Conservation (phyloP, 2,888 invertebrate species). For the Acanthacorydalis orientalis region DNA sequence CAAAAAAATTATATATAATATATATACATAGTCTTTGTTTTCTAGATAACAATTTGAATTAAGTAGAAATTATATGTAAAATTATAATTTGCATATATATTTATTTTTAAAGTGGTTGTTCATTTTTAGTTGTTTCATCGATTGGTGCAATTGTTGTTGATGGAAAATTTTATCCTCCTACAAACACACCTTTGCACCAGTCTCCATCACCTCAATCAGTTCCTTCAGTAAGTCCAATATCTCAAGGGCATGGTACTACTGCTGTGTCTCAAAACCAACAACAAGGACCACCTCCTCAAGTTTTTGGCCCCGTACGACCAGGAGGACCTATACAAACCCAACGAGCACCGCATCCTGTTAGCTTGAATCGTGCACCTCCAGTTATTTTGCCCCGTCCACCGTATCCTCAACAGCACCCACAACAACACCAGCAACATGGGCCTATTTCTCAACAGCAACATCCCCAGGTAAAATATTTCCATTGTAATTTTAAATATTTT, state of each 20-base stretch:
- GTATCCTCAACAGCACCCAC: constrained; percentile 19
- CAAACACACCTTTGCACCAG: constrained; percentile 19
- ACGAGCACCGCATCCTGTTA: not conserved
- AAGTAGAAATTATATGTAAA: not conserved
- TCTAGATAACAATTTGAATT: not conserved
- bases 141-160: constrained; percentile 72
- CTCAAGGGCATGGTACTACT: constrained; percentile 9
- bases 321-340: constrained; percentile 15
- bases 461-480: constrained; percentile 16
- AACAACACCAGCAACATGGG: constrained; percentile 14
- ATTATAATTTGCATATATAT: not conserved
- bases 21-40: not conserved
- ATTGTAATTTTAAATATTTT: too few species aligned
- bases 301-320: constrained; percentile 8
- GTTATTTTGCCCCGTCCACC: constrained; percentile 13
- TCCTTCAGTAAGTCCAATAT: constrained; percentile 10
- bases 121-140: constrained; percentile 46
- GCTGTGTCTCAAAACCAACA: constrained; percentile 23
- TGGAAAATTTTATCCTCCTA: constrained; percentile 55
- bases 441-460: constrained; percentile 18
- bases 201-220: constrained; percentile 8
- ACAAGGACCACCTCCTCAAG: constrained; percentile 16
- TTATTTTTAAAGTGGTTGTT: constrained; percentile 2
- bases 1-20: not conserved
- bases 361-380: constrained; percentile 16